Evolutionary conservation across 2,113 vertebrate genomes (phyloP).

Genomic region (Eulemur macaco): DNA sequence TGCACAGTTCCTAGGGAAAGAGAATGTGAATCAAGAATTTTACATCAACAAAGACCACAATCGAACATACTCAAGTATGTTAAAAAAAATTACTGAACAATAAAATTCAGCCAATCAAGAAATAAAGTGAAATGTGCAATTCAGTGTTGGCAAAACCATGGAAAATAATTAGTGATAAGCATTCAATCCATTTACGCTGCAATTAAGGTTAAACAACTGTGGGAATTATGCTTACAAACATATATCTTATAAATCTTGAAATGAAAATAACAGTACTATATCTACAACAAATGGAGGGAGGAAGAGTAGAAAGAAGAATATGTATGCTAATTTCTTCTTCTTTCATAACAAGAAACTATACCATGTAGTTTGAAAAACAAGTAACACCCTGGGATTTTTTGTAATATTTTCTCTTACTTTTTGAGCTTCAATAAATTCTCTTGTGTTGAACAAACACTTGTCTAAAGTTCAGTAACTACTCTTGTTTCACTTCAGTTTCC

Average conservation of each 20-base stretch:
- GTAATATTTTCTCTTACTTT: not conserved
- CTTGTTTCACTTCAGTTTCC: not conserved
- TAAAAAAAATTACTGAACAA: not conserved
- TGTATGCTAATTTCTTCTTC: not conserved
- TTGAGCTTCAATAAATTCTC: constrained; percentile 11
- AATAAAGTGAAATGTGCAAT: not conserved
- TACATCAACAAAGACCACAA: not conserved
- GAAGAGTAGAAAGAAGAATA: not conserved
- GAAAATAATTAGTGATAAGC: not conserved
- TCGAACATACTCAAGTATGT: not conserved
- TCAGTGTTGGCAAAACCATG: not conserved
- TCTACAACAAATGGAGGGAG: not conserved
- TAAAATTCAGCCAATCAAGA: not conserved
- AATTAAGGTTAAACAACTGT: not conserved
- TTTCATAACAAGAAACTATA: not conserved
- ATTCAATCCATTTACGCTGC: not conserved
- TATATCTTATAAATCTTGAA: not conserved
- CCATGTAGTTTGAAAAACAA: not conserved
- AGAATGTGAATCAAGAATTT: not conserved
- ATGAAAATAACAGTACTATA: not conserved
- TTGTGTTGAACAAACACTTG: not conserved
- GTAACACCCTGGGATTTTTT: not conserved
- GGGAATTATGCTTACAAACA: constrained; percentile 19
- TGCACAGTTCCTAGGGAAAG: not conserved
- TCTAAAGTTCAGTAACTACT: not conserved